phyloP scores from a whole-genome alignment of 2,113 vertebrate species.

The Trogon melanurus region DNA sequence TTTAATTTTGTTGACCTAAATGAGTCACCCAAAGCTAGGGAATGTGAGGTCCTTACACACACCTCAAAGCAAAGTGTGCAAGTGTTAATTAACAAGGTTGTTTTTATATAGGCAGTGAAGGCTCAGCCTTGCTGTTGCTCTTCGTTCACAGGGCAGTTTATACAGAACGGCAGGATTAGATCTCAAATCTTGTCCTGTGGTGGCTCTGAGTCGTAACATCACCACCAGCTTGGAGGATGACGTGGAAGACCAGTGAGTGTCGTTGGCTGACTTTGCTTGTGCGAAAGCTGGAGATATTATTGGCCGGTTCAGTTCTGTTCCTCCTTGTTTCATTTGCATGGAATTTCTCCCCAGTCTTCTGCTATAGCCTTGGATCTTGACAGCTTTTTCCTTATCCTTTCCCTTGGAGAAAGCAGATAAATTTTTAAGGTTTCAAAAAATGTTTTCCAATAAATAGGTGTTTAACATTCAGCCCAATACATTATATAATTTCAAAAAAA shows the following conservation, averaged over 20 bases:
- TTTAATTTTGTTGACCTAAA: not conserved
- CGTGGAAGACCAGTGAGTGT: not conserved
- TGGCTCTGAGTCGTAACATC: not conserved
- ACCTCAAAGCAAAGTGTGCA: not conserved
- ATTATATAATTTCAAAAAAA: not conserved
- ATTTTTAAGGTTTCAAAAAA: not conserved
- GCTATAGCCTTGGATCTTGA: no score
- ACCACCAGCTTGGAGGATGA: not conserved
- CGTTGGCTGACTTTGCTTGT: not conserved
- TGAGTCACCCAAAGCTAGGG: not conserved
- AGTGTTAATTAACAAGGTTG: no score
- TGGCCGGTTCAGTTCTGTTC: fast-evolving
- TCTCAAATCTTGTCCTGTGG: not conserved
- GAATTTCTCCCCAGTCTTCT: not conserved
- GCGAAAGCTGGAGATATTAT: not conserved
- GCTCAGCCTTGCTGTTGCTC: not conserved
- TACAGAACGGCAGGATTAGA: not conserved
- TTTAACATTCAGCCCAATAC: not conserved
- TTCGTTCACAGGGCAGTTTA: not conserved
- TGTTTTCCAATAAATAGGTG: not conserved
- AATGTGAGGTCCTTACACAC: not conserved
- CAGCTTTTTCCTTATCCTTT: not conserved
- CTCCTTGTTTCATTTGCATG: not conserved
- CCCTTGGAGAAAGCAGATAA: not conserved
- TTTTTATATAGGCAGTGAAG: not conserved